phyloP scores from a whole-genome alignment of 2,113 vertebrate genomes.

The Cygnus atratus region DNA sequence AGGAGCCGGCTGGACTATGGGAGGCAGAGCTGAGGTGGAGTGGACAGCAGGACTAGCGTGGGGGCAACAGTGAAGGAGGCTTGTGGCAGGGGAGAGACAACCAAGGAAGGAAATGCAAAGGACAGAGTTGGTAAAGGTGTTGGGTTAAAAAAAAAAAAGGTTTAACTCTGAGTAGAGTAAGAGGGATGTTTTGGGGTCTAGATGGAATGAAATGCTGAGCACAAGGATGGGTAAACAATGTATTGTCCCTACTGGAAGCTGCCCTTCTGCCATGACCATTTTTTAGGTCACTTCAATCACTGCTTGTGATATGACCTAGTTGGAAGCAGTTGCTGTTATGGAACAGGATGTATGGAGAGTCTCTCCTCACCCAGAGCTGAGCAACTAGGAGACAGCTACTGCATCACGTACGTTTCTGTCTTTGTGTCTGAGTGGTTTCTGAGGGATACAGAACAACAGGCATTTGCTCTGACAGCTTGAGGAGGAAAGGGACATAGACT shows the following conservation, averaged over 20 bases:
- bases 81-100: neutral
- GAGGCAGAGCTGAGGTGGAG: neutral
- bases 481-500: neutral
- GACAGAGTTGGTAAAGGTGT: neutral
- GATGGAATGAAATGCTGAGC: neutral
- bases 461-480: neutral
- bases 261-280: neutral
- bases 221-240: neutral
- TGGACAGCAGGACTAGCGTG: neutral
- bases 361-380: neutral
- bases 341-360: neutral
- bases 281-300: conserved; percentile 5
- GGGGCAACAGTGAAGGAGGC: neutral
- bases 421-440: neutral
- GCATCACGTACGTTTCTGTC: neutral
- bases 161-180: neutral
- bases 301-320: conserved; percentile 4
- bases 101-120: neutral
- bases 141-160: neutral
- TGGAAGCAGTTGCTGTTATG: neutral
- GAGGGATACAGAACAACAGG: neutral
- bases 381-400: neutral
- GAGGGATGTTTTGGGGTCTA: neutral
- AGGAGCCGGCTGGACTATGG: neutral
- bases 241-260: neutral